Evolutionary conservation across 2,113 vertebrate species (phyloP), one percentile per base, ranked within the genome.

Genomic region (Ctenomys sociabilis): DNA sequence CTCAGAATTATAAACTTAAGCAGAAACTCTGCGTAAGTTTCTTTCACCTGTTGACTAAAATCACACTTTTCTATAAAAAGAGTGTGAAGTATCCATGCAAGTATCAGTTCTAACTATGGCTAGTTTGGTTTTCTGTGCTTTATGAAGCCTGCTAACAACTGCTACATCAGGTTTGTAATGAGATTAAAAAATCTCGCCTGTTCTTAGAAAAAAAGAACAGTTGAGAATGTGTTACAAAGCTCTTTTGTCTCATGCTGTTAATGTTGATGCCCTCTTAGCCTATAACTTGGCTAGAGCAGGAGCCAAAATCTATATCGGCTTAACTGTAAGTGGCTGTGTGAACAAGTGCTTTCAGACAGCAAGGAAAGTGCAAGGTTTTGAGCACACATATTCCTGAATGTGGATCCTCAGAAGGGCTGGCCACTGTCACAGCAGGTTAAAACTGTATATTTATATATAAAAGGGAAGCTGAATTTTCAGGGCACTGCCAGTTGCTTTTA

Each of bases 281-380:
- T 64, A 95, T 75, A 96, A 80, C 95, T 96, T 97, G 91, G 83
- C 95, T 91, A 94, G 90, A 95, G 72, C 72, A 93, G 35, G 88
- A 97, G 93, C 86, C 95, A 97, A 96, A 97, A 96, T 97, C 96
- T 97, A 5, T 97, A 96, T 96, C 97, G 92, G 85, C 97, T 97
- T 98, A 89, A 96, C 97, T 92, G 91, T 92, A 95, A 97, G 96
- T 95, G 92, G 96, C 91, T 80, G 95, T 94, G 97, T 93, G 90
- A 97, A 73, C 61, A 72, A 96, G 92, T 64, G 85, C 19, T 5
- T 80, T 86, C 40, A 83, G 40, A 52, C 32, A 35, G 10, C 0
- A 16, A 80, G 37, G 35, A 40, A 72, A 28, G 54, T 14, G 7
- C 85, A 95, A 91, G 72, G 52, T 54, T 57, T 22, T 43, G 85